Conservation (phyloP, 2,113 vertebrate genomes). For the Megaceryle maxima region DNA sequence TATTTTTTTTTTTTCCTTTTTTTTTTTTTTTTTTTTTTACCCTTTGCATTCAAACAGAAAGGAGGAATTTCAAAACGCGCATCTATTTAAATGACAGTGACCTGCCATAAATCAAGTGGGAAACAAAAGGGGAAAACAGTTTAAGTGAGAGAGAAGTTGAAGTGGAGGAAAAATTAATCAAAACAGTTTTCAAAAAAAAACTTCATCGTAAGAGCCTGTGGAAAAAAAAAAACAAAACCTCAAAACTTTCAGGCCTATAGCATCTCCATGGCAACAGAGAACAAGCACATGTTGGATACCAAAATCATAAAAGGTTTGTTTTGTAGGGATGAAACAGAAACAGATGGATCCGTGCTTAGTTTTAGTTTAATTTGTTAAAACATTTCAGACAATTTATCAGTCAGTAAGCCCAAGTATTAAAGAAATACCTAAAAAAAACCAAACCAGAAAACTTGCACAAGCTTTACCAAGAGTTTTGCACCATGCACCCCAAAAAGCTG, state of each 20-base stretch:
- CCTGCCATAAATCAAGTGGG: conserved; percentile 81
- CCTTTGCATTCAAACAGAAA: conserved; percentile 75
- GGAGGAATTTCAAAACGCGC: conserved; percentile 76
- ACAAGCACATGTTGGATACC: conserved; percentile 72
- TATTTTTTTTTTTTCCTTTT: conserved; percentile 72
- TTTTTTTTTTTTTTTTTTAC: background rate
- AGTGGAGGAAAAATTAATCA: conserved; percentile 77
- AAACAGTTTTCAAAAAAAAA: conserved; percentile 80
- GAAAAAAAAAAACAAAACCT: conserved; percentile 38
- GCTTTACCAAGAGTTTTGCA: background rate
- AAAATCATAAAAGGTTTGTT: conserved; percentile 76
- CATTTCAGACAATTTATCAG: background rate
- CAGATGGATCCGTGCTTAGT: conserved; percentile 31
- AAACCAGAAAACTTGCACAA: background rate
- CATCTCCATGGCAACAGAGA: conserved; percentile 80
- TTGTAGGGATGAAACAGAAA: conserved; percentile 64
- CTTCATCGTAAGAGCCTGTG: conserved; percentile 76
- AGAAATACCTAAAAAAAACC: background rate
- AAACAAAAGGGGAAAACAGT: conserved; percentile 79
- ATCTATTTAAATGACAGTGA: conserved; percentile 81
- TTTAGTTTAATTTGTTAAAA: conserved; percentile 43
- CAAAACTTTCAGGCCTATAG: conserved; percentile 56
- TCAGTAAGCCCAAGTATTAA: background rate
- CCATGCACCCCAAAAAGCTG: background rate
- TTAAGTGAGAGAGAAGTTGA: conserved; percentile 75